Evolutionary conservation across 2,797 vertebrate genomes (phyloP).

Genomic region (Cirrhinus molitorella): DNA sequence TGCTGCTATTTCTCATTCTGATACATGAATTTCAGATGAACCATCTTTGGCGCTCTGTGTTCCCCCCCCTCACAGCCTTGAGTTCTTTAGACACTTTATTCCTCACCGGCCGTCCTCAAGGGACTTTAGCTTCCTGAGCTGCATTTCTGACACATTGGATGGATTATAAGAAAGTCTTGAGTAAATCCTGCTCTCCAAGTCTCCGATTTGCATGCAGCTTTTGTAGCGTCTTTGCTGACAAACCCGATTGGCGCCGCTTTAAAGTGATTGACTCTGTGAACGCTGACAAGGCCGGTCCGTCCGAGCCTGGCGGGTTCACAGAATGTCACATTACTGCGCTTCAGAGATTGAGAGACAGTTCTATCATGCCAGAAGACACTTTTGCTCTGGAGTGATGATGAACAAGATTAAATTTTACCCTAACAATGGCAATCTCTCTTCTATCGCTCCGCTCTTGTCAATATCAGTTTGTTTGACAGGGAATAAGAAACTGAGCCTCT

Average conservation of each 20-base stretch:
- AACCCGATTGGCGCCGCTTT: constrained; percentile 46
- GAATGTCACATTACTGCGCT: not conserved
- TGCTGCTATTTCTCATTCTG: not conserved
- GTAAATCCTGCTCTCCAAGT: constrained; percentile 49
- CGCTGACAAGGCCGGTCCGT: not conserved
- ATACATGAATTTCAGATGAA: constrained; percentile 7
- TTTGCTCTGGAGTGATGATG: constrained; percentile 37
- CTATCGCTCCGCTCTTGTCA: not conserved
- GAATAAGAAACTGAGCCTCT: constrained; percentile 8
- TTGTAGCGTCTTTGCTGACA: constrained; percentile 47
- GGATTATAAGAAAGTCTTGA: constrained; percentile 47
- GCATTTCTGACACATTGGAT: constrained; percentile 43
- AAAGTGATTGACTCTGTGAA: constrained; percentile 45
- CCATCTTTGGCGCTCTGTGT: not conserved
- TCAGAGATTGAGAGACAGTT: constrained; percentile 30
- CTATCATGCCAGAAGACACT: constrained; percentile 18
- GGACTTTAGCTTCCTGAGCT: constrained; percentile 32
- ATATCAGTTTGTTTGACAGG: constrained; percentile 18
- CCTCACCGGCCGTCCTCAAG: constrained; percentile 17
- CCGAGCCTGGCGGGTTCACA: not conserved
- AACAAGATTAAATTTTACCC: constrained; percentile 47
- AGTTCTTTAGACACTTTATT: constrained; percentile 25
- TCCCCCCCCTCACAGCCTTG: not conserved
- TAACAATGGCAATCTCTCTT: constrained; percentile 35
- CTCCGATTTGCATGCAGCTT: constrained; percentile 54